Percentiles rank a stretch among this genome's conserved stretches.
Evolutionary conservation across 2,888 invertebrate species (phyloP).

Genomic region (Agonopterix arenella): DNA sequence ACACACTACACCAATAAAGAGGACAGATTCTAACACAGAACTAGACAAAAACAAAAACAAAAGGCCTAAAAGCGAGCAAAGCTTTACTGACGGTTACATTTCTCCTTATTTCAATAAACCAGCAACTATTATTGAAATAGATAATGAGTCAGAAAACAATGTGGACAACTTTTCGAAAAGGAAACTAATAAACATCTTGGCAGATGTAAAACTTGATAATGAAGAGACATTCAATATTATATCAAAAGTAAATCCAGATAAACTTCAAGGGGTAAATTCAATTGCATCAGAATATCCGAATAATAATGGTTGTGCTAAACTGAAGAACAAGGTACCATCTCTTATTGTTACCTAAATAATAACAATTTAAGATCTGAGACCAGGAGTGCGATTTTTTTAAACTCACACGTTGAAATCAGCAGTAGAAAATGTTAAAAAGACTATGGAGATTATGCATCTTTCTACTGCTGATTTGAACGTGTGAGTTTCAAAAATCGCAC

Average conservation of each 20-base stretch:
- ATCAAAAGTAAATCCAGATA: conserved; percentile 36
- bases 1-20: conserved; percentile 12
- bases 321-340: neutral
- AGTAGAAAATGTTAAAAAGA: too few relatives aligned
- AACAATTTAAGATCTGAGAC: too few relatives aligned
- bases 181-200: conserved; percentile 57
- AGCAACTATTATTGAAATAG: conserved; percentile 7
- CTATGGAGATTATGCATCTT: too few relatives aligned
- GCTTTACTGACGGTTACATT: conserved; percentile 15
- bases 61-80: conserved; percentile 16
- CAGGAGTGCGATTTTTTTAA: too few relatives aligned
- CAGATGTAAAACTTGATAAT: conserved; percentile 45
- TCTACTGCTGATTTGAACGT: too few relatives aligned
- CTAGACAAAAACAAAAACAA: conserved; percentile 15
- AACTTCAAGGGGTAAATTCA: conserved; percentile 31
- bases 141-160: conserved; percentile 14
- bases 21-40: conserved; percentile 14
- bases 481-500: too few relatives aligned
- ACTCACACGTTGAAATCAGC: too few relatives aligned
- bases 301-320: neutral
- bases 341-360: neutral
- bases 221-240: conserved; percentile 39
- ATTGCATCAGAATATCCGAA: conserved; percentile 23
- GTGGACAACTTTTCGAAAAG: conserved; percentile 37
- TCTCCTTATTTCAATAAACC: conserved; percentile 35